Conservation (phyloP, 2,888 invertebrate species). For the Eremobia ochroleuca region DNA sequence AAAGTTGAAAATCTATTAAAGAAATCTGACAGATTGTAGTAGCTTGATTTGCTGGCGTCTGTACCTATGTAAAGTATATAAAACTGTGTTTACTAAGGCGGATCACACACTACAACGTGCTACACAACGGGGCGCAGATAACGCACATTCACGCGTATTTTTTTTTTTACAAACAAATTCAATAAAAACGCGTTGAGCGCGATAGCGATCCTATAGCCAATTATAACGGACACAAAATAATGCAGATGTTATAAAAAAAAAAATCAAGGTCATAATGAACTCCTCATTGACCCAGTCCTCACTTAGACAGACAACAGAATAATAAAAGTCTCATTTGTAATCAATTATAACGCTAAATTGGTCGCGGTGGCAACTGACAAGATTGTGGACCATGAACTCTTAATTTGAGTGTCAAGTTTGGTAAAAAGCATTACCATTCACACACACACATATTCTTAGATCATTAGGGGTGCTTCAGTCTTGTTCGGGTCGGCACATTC, state of each 20-base stretch:
- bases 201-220: not conserved
- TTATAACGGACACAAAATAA: not conserved
- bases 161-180: too few relatives aligned
- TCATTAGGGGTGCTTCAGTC: not conserved
- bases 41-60: too few relatives aligned
- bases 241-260: not conserved
- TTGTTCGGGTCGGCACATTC: not conserved
- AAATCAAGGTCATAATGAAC: conserved; percentile 6
- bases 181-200: too few relatives aligned
- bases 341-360: conserved; percentile 32
- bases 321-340: conserved; percentile 48
- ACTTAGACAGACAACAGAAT: conserved; percentile 24
- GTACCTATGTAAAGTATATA: too few relatives aligned
- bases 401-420: not conserved
- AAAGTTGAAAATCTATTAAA: too few relatives aligned
- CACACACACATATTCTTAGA: not conserved
- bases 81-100: not conserved
- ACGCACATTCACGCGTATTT: too few relatives aligned
- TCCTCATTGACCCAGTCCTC: conserved; percentile 22
- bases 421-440: not conserved
- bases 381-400: conserved; percentile 4
- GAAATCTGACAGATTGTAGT: too few relatives aligned
- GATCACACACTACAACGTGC: too few relatives aligned
- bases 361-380: conserved; percentile 9
- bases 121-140: too few relatives aligned